Conservation (phyloP, 2,888 invertebrate genomes). For the Strigamia transsilvanica region DNA sequence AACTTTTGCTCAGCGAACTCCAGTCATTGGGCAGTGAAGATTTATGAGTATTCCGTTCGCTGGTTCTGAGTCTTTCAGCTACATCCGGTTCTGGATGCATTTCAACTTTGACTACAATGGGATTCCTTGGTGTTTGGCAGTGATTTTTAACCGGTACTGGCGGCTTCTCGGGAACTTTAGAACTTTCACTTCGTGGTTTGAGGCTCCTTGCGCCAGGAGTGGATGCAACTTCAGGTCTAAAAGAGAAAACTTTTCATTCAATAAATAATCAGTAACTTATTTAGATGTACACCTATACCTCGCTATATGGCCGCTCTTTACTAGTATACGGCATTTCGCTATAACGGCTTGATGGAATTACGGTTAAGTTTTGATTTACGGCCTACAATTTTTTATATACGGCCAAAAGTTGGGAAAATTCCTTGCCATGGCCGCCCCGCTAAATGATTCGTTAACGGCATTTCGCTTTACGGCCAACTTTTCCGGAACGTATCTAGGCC, state of each 20-base stretch:
- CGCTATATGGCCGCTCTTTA: no score
- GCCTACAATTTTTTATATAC: no score
- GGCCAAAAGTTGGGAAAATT: no score
- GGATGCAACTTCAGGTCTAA: background rate
- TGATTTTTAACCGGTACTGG: slow-evolving; percentile 1
- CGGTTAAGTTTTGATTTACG: no score
- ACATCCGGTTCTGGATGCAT: background rate
- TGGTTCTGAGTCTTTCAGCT: background rate
- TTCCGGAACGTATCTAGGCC: no score
- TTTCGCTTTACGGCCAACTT: no score
- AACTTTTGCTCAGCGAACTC: slow-evolving; percentile 62
- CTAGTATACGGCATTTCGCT: no score
- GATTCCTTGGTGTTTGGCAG: slow-evolving; percentile 6
- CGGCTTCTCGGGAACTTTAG: background rate
- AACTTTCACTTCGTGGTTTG: background rate
- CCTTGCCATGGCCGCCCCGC: no score
- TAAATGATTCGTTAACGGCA: no score
- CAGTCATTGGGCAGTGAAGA: slow-evolving; percentile 60
- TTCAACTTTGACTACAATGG: background rate
- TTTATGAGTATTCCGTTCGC: background rate
- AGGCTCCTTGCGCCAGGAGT: background rate
- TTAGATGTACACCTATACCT: no score
- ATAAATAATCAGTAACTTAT: no score
- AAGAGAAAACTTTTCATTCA: background rate
- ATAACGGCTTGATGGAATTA: no score